Evolutionary conservation across 2,797 vertebrate genomes (phyloP).

Genomic region (Hirundo rustica): DNA sequence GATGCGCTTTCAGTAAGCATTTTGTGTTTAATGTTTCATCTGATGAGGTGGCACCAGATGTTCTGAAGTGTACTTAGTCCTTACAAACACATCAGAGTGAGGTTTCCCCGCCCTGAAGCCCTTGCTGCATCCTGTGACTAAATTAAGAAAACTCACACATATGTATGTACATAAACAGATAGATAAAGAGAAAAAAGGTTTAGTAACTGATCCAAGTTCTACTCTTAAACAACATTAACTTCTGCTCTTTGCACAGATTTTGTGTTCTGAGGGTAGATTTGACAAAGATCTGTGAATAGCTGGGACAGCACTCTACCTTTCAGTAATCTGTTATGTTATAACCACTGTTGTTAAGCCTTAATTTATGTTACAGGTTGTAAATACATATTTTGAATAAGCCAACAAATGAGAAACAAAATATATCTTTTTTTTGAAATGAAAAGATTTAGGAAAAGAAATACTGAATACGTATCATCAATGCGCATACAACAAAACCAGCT

Average conservation of each 20-base stretch:
- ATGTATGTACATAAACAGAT: background rate
- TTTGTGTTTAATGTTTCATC: background rate
- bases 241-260: background rate
- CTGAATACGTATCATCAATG: background rate
- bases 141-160: background rate
- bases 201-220: background rate
- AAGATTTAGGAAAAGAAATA: background rate
- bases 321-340: background rate
- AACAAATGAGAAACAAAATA: background rate
- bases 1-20: accelerated
- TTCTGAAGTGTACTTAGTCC: background rate
- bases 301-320: background rate
- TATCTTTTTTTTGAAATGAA: background rate
- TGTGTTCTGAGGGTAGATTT: background rate
- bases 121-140: background rate
- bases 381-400: background rate
- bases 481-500: background rate
- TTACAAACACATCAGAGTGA: background rate
- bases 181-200: background rate
- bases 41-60: background rate
- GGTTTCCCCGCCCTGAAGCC: background rate
- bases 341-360: background rate
- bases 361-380: background rate
- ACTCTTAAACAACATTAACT: background rate
- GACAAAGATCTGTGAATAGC: background rate